phyloP scores from a whole-genome alignment of 2,888 invertebrate species.

The Isotomurus palustris region DNA sequence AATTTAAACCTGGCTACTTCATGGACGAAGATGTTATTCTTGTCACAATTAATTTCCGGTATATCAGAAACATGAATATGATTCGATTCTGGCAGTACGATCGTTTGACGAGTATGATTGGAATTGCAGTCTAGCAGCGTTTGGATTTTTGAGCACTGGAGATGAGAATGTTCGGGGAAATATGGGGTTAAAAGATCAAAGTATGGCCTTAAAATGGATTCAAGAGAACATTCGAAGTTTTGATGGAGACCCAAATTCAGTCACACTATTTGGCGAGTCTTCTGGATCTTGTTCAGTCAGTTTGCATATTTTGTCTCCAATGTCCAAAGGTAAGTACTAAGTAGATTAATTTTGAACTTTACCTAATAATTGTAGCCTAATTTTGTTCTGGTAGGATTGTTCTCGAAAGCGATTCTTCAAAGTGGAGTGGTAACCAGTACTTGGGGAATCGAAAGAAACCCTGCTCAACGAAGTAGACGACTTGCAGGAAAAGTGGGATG shows the following conservation, averaged over 20 bases:
- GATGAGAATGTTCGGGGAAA: neutral
- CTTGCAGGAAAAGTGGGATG: constrained; percentile 41
- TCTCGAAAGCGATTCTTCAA: constrained; percentile 34
- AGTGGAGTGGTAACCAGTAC: constrained; percentile 28
- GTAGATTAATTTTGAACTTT: no score
- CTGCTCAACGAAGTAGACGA: constrained; percentile 29
- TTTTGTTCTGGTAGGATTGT: constrained; percentile 28
- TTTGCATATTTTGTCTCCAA: neutral
- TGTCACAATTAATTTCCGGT: constrained; percentile 23
- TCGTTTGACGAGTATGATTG: no score
- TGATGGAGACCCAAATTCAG: neutral
- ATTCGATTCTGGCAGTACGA: no score
- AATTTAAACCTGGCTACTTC: constrained; percentile 29
- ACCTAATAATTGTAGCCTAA: no score
- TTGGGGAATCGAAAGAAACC: constrained; percentile 32
- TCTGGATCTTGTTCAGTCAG: neutral
- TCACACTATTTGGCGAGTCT: neutral
- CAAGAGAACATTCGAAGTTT: neutral
- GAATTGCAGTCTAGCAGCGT: no score
- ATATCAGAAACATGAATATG: no score
- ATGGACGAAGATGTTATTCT: constrained; percentile 30
- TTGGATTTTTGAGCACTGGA: neutral
- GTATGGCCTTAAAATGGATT: neutral
- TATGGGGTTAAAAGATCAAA: neutral
- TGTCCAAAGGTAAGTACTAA: neutral